Percentiles rank a stretch among this genome's conserved stretches.
phyloP scores from a whole-genome alignment of 1,140 invertebrate genomes.

The Camponotus pennsylvanicus region DNA sequence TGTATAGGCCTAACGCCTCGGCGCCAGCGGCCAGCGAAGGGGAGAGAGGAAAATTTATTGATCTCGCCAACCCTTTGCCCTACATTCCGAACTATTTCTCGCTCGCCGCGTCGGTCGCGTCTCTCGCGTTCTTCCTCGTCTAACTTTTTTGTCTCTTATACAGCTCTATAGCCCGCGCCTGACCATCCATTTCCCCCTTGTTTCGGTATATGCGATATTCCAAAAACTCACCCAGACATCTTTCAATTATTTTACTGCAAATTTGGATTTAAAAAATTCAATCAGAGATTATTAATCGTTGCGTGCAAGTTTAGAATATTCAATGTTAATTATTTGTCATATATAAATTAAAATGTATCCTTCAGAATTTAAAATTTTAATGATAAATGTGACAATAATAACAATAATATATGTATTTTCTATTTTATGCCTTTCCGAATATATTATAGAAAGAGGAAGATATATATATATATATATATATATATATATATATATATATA shows the following conservation, averaged over 20 bases:
- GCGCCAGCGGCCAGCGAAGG: not conserved
- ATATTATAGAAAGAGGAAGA: not conserved
- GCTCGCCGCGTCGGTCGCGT: conserved; percentile 45
- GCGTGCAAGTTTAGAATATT: not conserved
- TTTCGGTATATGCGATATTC: not conserved
- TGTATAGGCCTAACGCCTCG: conserved; percentile 57
- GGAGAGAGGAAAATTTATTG: conserved; percentile 70
- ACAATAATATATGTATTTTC: not conserved
- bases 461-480: not conserved
- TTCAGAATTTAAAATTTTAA: not conserved
- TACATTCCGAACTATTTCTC: conserved; percentile 73
- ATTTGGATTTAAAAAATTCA: not conserved
- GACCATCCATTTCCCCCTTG: not conserved
- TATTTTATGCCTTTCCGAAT: not conserved
- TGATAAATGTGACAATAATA: not conserved
- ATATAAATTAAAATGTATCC: conserved; percentile 1
- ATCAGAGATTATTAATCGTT: not conserved
- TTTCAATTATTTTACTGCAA: not conserved
- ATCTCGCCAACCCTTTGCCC: conserved; percentile 77
- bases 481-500: too few relatives aligned
- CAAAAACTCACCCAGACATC: not conserved
- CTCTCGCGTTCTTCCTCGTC: conserved; percentile 53
- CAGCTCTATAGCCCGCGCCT: not conserved
- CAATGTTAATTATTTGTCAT: not conserved
- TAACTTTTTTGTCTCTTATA: conserved; percentile 46